These are phyloP conservation scores for Hanleya hanleyi DNA, from an alignment of 2,888 invertebrate genomes.

Conservation along the genomic window DNA sequence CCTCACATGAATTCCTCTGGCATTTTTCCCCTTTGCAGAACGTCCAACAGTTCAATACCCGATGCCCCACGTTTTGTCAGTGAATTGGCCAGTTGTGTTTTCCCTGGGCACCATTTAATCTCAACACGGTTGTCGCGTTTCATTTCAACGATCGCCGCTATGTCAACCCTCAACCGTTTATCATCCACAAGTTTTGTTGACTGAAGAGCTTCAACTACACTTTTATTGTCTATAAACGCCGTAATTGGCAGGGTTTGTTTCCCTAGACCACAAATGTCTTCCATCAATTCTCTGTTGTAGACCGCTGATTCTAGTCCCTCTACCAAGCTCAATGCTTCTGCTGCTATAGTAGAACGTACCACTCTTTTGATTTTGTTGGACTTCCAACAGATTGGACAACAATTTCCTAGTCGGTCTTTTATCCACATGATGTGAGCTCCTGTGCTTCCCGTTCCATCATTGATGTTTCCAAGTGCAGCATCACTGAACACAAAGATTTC, in stretches of 20 bases:
- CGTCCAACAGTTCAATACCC: background rate
- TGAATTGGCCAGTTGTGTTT: too few relatives aligned
- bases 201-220: too few relatives aligned
- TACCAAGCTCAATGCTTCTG: conserved; percentile 33
- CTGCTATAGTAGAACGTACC: conserved; percentile 38
- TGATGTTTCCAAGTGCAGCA: conserved; percentile 33
- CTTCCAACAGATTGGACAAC: conserved; percentile 34
- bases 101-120: too few relatives aligned
- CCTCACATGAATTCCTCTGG: background rate
- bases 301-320: conserved; percentile 13
- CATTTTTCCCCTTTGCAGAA: background rate
- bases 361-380: conserved; percentile 35
- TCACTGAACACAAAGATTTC: too few relatives aligned
- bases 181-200: background rate
- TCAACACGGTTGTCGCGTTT: too few relatives aligned
- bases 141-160: too few relatives aligned
- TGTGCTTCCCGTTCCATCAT: conserved; percentile 34
- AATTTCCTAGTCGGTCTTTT: conserved; percentile 24
- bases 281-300: background rate
- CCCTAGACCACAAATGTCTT: too few relatives aligned
- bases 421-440: conserved; percentile 32
- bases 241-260: too few relatives aligned
- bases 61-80: background rate
- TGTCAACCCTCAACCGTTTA: background rate
- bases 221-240: too few relatives aligned